A percentile compares a stretch with the other conserved stretches of the same genome.
Conservation (phyloP, 2,888 invertebrate species). For the Morinoia aosen region DNA sequence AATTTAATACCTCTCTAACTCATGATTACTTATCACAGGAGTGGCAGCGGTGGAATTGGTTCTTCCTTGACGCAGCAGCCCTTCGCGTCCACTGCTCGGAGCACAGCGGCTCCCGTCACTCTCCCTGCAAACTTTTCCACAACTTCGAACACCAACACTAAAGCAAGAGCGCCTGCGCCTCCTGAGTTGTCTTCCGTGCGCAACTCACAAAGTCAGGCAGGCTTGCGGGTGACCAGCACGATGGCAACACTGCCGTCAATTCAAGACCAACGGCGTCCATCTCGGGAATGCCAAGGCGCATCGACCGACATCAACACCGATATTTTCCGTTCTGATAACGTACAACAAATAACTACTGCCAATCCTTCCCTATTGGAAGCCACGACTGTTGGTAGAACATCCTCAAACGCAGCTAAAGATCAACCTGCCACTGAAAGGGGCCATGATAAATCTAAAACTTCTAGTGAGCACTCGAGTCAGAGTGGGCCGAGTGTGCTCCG, state of each 20-base stretch:
- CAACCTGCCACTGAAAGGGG: not conserved
- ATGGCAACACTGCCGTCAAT: not conserved
- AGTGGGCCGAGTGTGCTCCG: not conserved
- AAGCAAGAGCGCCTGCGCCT: not conserved
- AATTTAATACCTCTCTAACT: not conserved
- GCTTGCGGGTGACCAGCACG: constrained; percentile 18
- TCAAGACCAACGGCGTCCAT: not conserved
- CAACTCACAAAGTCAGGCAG: not conserved
- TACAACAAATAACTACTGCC: not conserved
- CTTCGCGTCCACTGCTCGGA: not conserved
- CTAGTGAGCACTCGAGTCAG: not conserved
- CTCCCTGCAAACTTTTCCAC: not conserved
- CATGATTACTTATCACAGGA: not conserved
- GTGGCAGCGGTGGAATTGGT: not conserved
- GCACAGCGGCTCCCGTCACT: not conserved
- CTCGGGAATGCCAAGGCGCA: not conserved
- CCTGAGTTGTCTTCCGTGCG: constrained; percentile 30
- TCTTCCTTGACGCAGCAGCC: not conserved
- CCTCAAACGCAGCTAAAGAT: not conserved
- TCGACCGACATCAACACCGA: constrained; percentile 16
- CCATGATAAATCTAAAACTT: not conserved
- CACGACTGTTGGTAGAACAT: not conserved
- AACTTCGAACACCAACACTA: not conserved
- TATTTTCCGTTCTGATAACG: constrained; percentile 13
- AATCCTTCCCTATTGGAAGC: constrained; percentile 1